Evolutionary conservation across 2,888 invertebrate genomes (phyloP).

Genomic region (Nomada ferruginata): DNA sequence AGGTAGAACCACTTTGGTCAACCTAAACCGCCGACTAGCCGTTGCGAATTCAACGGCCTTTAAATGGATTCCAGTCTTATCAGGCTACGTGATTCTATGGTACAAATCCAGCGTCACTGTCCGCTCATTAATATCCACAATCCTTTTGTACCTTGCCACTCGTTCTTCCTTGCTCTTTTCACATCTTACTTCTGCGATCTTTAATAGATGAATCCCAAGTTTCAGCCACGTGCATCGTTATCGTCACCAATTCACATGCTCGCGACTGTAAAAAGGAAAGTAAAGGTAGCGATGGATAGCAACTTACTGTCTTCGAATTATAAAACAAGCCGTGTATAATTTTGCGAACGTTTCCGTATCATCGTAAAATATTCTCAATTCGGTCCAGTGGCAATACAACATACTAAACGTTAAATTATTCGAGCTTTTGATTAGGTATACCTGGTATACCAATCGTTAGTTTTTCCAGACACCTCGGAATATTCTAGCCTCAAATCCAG

Average conservation of each 20-base stretch:
- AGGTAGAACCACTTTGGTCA: slow-evolving; percentile 55
- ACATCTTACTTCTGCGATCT: neutral
- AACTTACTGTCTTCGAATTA: no score
- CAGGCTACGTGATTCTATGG: slow-evolving; percentile 16
- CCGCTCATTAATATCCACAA: slow-evolving; percentile 11
- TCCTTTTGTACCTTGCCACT: neutral
- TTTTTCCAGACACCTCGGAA: neutral
- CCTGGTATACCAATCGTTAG: no score
- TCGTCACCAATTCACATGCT: neutral
- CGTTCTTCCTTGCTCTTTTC: neutral
- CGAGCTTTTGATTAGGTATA: no score
- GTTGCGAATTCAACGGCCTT: slow-evolving; percentile 45
- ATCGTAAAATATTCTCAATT: no score
- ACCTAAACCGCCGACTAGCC: slow-evolving; percentile 38
- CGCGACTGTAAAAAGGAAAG: neutral
- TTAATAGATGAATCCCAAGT: neutral
- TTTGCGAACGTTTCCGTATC: no score
- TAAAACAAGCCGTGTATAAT: no score
- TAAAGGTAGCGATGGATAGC: no score
- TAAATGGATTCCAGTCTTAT: slow-evolving; percentile 54
- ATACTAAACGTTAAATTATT: no score
- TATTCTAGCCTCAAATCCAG: no score
- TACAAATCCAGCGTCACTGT: slow-evolving; percentile 24
- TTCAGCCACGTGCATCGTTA: neutral
- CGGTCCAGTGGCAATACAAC: no score